Evolutionary conservation across 2,888 invertebrate genomes (phyloP).

Genomic region (Criorhina ranunculi): DNA sequence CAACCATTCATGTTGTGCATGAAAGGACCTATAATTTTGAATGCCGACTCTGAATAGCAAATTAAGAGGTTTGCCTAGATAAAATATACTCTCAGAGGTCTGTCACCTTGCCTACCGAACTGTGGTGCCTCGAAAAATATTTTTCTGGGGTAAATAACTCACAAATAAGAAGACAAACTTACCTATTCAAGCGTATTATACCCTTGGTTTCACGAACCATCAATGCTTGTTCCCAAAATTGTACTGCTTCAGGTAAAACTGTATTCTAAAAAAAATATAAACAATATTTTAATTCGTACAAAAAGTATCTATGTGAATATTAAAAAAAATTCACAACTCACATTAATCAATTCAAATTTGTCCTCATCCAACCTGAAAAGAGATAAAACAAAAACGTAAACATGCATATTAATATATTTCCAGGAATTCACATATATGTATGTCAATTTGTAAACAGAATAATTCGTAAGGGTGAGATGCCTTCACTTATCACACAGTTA

Average conservation of each 20-base stretch:
- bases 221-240: constrained; percentile 96
- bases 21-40: too few relatives aligned
- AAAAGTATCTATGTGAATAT: too few relatives aligned
- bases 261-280: constrained; percentile 88
- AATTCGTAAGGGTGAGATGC: constrained; percentile 4
- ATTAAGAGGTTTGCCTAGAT: too few relatives aligned
- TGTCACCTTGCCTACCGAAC: too few relatives aligned
- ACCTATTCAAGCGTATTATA: constrained; percentile 95
- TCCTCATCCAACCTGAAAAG: constrained; percentile 91
- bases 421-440: not conserved
- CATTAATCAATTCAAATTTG: constrained; percentile 94
- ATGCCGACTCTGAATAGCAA: too few relatives aligned
- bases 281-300: not conserved
- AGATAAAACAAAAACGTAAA: constrained; percentile 35
- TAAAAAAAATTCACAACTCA: constrained; percentile 86
- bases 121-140: too few relatives aligned
- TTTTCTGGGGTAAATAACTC: too few relatives aligned
- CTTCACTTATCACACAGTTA: not conserved
- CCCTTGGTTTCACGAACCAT: constrained; percentile 94
- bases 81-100: too few relatives aligned
- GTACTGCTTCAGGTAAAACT: constrained; percentile 95
- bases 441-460: not conserved
- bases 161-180: constrained; percentile 19
- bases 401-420: constrained; percentile 11
- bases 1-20: too few relatives aligned